A percentile compares a stretch with the other conserved stretches of the same genome.
These are phyloP conservation scores for Cataglyphis albicans DNA, from an alignment of 2,888 invertebrate species.

Conservation along the genomic window DNA sequence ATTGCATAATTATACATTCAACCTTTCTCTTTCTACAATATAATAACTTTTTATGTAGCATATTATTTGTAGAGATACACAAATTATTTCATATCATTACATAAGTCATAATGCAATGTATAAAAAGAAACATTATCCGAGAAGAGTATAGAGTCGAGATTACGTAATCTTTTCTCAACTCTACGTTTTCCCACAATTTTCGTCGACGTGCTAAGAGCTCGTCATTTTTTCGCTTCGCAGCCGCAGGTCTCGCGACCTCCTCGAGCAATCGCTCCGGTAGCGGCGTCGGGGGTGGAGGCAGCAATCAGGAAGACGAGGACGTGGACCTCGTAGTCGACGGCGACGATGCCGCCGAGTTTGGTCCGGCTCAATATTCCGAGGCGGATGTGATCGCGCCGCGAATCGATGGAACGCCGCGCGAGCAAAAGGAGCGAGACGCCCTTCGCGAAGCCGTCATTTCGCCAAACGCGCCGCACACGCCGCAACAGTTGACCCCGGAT, in stretches of 20 bases:
- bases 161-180: neutral
- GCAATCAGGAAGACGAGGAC: conserved; percentile 89
- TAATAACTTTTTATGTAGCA: too few species aligned
- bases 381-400: conserved; percentile 88
- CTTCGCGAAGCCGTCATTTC: conserved; percentile 87
- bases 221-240: conserved; percentile 68
- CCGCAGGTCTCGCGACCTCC: conserved; percentile 85
- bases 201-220: neutral
- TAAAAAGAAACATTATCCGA: too few species aligned
- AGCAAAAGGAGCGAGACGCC: conserved; percentile 88
- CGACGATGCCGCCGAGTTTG: conserved; percentile 94
- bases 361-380: conserved; percentile 95
- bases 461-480: conserved; percentile 81
- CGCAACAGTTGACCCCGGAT: conserved; percentile 79
- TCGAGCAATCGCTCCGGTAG: conserved; percentile 80
- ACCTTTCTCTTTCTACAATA: too few species aligned
- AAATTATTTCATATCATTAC: neutral
- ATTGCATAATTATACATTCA: neutral
- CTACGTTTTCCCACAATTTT: neutral
- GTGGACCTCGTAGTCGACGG: conserved; percentile 94
- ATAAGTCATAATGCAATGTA: too few species aligned
- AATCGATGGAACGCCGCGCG: conserved; percentile 85
- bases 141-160: neutral
- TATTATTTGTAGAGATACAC: neutral
- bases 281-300: conserved; percentile 70